Conservation (phyloP, 2,797 vertebrate species). For the Pseudocheirus occidentalis region DNA sequence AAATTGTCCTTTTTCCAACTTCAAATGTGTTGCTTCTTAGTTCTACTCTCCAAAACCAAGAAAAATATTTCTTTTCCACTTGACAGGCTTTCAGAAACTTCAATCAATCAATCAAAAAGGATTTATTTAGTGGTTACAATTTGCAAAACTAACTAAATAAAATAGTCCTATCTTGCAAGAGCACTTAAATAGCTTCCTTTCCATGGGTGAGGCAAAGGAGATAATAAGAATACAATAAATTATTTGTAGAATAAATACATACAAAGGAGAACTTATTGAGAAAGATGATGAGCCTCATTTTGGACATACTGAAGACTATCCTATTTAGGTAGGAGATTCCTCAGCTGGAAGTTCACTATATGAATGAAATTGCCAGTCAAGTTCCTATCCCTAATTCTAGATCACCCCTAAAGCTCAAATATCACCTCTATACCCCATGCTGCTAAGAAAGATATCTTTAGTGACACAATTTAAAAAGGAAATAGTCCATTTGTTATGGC, state of each 20-base stretch:
- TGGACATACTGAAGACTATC: not conserved
- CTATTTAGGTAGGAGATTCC: not conserved
- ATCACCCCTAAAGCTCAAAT: not conserved
- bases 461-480: not conserved
- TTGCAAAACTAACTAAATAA: not conserved
- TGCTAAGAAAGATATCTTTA: not conserved
- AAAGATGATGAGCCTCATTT: not conserved
- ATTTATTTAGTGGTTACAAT: not conserved
- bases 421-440: not conserved
- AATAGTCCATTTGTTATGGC: not conserved
- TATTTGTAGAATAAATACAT: not conserved
- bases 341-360: not conserved
- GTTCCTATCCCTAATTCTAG: not conserved
- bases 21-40: not conserved
- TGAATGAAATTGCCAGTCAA: not conserved
- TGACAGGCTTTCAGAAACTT: not conserved
- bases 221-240: not conserved
- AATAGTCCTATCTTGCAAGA: not conserved
- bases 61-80: not conserved
- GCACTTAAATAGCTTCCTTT: not conserved
- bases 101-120: not conserved
- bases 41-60: not conserved
- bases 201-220: not conserved
- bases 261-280: not conserved
- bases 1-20: not conserved